Base-by-base conservation (phyloP, 2,113 vertebrate species). In the Chaetura pelagica region DNA sequence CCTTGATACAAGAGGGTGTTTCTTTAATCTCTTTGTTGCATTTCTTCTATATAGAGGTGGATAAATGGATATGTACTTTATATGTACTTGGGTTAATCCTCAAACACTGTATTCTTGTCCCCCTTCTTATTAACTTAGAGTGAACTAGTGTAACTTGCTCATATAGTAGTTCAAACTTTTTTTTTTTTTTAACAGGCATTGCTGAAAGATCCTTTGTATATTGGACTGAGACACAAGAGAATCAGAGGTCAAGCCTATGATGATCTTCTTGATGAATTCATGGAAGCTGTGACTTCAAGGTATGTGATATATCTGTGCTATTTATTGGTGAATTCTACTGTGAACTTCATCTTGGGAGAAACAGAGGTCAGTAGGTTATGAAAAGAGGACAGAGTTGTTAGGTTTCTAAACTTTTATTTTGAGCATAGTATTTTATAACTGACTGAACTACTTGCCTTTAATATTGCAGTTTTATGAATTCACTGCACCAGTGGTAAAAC, bases 231-330 rank as follows among this genome's bases (percentile, higher is more conserved):
- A 78, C 99, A 99, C 80, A 99, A 98, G 96, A 97, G 99, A 97
- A 94, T 99, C 52, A 98, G 99, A 97, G 99, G 99, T 84, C 97
- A 98, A 95, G 98, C 98, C 69, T 99, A 99, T 1, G 98, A 99
- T 84, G 98, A 98, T 82, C 98, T 99, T 90, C 97, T 99, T 97
- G 99, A 99, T 94, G 99, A 99, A 97, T 99, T 99, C 94, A 99
- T 99, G 99, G 98, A 98, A 96, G 99, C 99, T 61, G 98, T 99
- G 94, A 98, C 99, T 78, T 98, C 98, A 94, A 99, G 99, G 99
- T 99, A 99, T 19, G 93, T 85, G 71, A 35, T 89, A 15, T 64
- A 79, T 91, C 63, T 83, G n/a, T 79, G 57, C 48, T 81, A 15
- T 68, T 88, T 61, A 34, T 35, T 67, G 55, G 15, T 42, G 49